These are phyloP conservation scores for Bhutanitis thaidina DNA, from an alignment of 2,888 invertebrate genomes.

Conservation along the genomic window DNA sequence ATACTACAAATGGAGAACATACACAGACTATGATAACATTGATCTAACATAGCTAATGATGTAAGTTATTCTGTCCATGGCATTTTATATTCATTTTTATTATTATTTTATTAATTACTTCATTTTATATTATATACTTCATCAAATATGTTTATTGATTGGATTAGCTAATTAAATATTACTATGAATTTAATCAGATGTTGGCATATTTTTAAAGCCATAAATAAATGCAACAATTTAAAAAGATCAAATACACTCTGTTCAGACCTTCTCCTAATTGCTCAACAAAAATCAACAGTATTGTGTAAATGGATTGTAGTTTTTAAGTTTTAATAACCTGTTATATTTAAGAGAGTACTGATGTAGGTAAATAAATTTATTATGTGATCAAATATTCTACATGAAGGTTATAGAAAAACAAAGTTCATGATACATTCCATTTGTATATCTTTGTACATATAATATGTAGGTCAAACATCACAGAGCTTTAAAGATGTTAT, in stretches of 20 bases:
- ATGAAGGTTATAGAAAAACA: slow-evolving; percentile 48
- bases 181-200: too few species aligned
- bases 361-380: slow-evolving; percentile 48
- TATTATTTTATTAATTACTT: too few species aligned
- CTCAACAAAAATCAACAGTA: slow-evolving; percentile 59
- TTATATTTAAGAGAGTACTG: slow-evolving; percentile 66
- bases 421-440: slow-evolving; percentile 77
- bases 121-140: too few species aligned
- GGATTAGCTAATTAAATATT: too few species aligned
- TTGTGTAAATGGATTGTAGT: slow-evolving; percentile 52
- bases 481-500: slow-evolving; percentile 70
- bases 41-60: background rate
- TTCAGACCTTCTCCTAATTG: slow-evolving; percentile 34
- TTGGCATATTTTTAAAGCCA: too few species aligned
- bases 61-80: slow-evolving; percentile 8
- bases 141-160: too few species aligned
- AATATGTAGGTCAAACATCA: slow-evolving; percentile 50
- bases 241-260: too few species aligned
- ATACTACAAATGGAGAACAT: too few species aligned
- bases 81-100: slow-evolving; percentile 5
- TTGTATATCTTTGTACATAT: slow-evolving; percentile 68
- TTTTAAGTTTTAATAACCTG: slow-evolving; percentile 26
- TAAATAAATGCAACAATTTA: too few species aligned
- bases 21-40: too few species aligned
- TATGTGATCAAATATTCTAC: slow-evolving; percentile 52